Conservation (phyloP, 2,797 vertebrate species). For the Rhyacichthys aspro region DNA sequence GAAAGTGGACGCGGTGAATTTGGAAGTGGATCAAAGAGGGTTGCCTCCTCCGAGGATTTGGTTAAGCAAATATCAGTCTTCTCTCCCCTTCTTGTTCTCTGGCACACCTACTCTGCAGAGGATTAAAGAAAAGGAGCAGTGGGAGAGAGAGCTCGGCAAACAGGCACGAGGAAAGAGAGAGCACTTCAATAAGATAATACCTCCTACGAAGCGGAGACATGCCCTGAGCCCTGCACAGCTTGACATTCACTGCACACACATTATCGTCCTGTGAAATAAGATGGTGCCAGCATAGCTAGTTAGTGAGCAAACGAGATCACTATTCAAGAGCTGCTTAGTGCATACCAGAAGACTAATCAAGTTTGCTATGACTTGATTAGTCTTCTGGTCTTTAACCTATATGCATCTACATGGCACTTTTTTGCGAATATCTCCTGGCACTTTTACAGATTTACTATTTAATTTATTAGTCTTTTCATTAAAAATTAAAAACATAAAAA, state of each 20-base stretch:
- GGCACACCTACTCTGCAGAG: conserved; percentile 68
- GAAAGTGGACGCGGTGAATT: conserved; percentile 57
- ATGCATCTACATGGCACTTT: too few relatives aligned
- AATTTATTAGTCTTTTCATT: too few relatives aligned
- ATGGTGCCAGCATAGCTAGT: conserved; percentile 19
- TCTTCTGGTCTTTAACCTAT: too few relatives aligned
- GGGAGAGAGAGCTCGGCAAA: conserved; percentile 44
- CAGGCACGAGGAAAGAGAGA: conserved; percentile 37
- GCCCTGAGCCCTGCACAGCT: conserved; percentile 47
- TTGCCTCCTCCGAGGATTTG: conserved; percentile 64
- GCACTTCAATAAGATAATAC: conserved; percentile 62
- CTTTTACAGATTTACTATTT: too few relatives aligned
- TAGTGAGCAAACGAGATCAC: conserved; percentile 27
- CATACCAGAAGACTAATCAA: conserved; percentile 22
- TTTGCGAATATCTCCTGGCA: too few relatives aligned
- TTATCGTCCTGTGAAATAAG: conserved; percentile 30
- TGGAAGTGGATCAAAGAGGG: conserved; percentile 72
- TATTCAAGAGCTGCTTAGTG: conserved; percentile 20
- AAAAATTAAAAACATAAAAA: too few relatives aligned
- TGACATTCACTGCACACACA: conserved; percentile 45
- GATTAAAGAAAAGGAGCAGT: conserved; percentile 63
- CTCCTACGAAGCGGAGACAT: conserved; percentile 50
- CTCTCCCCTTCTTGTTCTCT: conserved; percentile 34
- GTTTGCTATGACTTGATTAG: too few relatives aligned
- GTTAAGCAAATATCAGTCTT: conserved; percentile 75